Base-by-base conservation (phyloP, 2,113 vertebrate genomes). In the Cyprinodon brontotheroides region DNA sequence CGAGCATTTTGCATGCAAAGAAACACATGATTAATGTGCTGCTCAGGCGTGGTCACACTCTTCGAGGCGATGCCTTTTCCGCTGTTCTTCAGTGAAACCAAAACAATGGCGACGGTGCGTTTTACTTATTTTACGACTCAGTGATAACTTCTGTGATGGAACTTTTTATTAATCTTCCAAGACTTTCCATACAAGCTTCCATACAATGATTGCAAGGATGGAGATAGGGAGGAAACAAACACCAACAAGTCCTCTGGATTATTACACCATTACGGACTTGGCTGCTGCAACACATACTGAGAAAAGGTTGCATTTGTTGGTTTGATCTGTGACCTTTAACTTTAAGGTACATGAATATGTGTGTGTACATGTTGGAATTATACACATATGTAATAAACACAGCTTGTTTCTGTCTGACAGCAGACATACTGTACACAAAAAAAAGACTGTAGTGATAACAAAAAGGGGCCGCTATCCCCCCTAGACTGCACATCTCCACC, bases 401-500 rank as follows among this genome's bases (percentile, higher is more conserved):
- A 7, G 68, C 36, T 57, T 2, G 74, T 7, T 68, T 70, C 67
- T 68, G 66, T 80, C 67, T 68, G 41, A 47, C 65, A 57, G 53
- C 53, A 65, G 38, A 70, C 57, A 62, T 60, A 79, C 74, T 60
- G 82, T 75, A 77, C 59, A 36, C 38, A 68, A 86, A 80, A 81
- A 71, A 80, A 81, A 70, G 81, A 78, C 74, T 79, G 77, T 65
- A 63, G 60, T 75, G 74, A 89, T 85, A 73, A 74, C 75, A 68
- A 73, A 93, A 92, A 84, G 92, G 90, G 91, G 91, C 74, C 89
- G 92, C 75, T 74, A 68, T 85, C 81, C 86, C 84, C 29, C 86
- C 11, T 14, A 43, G 88, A 80, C 86, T 78, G 61, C 74, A 69
- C 66, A 59, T 75, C 84, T 70, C 70, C 75, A 89, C 70, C 81